Base-by-base conservation (phyloP, 2,113 vertebrate species). In the Scomber scombrus region DNA sequence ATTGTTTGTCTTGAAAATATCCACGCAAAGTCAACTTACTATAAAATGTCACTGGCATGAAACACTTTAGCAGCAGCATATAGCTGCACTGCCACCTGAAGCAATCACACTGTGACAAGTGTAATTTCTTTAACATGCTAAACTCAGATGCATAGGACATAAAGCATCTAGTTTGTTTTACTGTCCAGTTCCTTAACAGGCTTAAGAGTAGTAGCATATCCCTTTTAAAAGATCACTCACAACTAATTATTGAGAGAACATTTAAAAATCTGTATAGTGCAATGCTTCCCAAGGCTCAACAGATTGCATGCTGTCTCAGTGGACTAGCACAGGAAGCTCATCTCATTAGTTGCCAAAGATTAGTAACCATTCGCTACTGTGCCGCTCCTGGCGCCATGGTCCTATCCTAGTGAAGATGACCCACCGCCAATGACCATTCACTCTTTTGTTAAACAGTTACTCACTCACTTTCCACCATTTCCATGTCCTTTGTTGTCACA, bases 401-500 rank as follows among this genome's bases (percentile, higher is more conserved):
- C 14, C 74, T 19, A 45, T 11, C 54, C 56, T 29, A 70, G 57
- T 8, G 26, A 74, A 67, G 45, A n/a, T 82, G 73, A 80, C 46
- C 85, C 79, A 85, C 72, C 26, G 55, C 23, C 57, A 57, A 43
- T 77, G 63, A 72, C 45, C 31, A 66, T 85, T 55, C 52, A 58
- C n/a, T 70, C 54, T 81, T 74, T 84, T 87, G 79, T 89, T 71
- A 52, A 50, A 21, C 12, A 0, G 4, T 51, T 40, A 61, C 62
- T 78, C 64, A 52, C 62, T 80, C 52, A 45, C 52, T 51, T 50
- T 58, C 50, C 47, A n/a, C 23, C 49, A 26, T 47, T 86, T 89
- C 19, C 40, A 19, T 67, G 26, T 34, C 55, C 51, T 84, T 91
- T 89, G 60, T 87, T 78, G 51, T 34, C 49, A 23, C 18, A 62